phyloP scores from a whole-genome alignment of 2,888 invertebrate species.

The Macrosoma leucophasiata region DNA sequence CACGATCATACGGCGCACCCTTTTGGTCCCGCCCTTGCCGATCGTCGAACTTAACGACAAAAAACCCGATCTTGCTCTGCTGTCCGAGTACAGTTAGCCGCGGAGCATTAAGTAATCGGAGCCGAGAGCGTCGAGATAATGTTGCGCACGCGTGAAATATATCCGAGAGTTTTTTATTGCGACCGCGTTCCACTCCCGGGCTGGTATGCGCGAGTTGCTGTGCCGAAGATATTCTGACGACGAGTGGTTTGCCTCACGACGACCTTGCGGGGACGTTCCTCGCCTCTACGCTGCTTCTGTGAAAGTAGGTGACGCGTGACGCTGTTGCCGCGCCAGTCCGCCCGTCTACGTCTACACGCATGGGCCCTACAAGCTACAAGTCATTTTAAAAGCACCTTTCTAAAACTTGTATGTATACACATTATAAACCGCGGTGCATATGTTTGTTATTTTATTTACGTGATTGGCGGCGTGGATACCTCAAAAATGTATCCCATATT shows the following conservation, averaged over 20 bases:
- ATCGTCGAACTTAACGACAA: slow-evolving; percentile 64
- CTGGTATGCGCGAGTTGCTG: slow-evolving; percentile 54
- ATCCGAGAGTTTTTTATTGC: slow-evolving; percentile 69
- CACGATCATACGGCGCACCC: too few relatives aligned
- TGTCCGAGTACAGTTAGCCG: slow-evolving; percentile 67
- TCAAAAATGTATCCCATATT: too few relatives aligned
- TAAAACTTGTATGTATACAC: slow-evolving; percentile 36
- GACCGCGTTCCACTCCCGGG: slow-evolving; percentile 59
- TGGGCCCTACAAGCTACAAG: slow-evolving; percentile 45
- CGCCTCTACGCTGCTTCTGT: slow-evolving; percentile 48
- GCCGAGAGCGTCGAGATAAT: slow-evolving; percentile 68
- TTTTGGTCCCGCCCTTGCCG: slow-evolving; percentile 49
- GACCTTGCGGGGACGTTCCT: slow-evolving; percentile 62
- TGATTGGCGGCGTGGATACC: slow-evolving; percentile 1
- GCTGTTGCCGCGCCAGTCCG: slow-evolving; percentile 23
- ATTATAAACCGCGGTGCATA: slow-evolving; percentile 22
- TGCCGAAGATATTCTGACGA: slow-evolving; percentile 66
- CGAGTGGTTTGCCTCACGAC: slow-evolving; percentile 73
- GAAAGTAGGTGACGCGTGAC: slow-evolving; percentile 70
- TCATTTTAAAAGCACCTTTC: slow-evolving; percentile 52
- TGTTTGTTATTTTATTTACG: slow-evolving; percentile 7
- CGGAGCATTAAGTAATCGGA: slow-evolving; percentile 72
- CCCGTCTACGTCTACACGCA: slow-evolving; percentile 27
- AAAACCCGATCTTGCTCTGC: slow-evolving; percentile 68
- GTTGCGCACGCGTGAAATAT: slow-evolving; percentile 75